These are phyloP conservation scores for Leuciscus waleckii DNA, from an alignment of 2,797 vertebrate species.

Conservation along the genomic window DNA sequence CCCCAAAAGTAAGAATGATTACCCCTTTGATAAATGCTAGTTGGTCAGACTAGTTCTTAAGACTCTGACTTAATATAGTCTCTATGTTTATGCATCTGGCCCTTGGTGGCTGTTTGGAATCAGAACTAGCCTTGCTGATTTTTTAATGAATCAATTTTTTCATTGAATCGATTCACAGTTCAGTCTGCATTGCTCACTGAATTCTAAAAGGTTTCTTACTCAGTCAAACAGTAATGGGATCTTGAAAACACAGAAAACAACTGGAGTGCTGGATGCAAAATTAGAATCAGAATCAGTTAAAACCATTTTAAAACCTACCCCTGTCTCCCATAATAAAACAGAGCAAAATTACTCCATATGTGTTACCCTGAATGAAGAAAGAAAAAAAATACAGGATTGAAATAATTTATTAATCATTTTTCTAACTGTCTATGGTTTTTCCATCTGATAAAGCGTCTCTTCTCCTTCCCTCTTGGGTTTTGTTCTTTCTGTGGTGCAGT, in stretches of 20 bases:
- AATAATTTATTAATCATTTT: not conserved
- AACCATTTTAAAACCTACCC: not conserved
- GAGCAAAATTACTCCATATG: not conserved
- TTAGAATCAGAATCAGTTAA: not conserved
- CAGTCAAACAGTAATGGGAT: not conserved
- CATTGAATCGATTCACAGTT: not conserved
- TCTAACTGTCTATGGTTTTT: not conserved
- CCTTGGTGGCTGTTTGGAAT: not conserved
- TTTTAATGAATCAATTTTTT: not conserved
- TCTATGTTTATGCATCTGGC: not conserved
- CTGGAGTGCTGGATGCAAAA: not conserved
- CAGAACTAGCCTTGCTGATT: not conserved
- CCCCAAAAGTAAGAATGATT: not conserved
- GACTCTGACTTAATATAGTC: not conserved
- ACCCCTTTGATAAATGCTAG: not conserved
- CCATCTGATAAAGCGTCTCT: conserved; percentile 21
- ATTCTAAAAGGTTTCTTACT: not conserved
- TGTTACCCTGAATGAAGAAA: not conserved
- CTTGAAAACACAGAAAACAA: not conserved
- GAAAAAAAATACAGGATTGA: not conserved
- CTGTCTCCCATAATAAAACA: not conserved
- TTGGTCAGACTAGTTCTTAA: not conserved
- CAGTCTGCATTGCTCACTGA: not conserved
- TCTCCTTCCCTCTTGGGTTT: conserved; percentile 2
- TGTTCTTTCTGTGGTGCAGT: conserved; percentile 32